Evolutionary conservation across 2,797 vertebrate genomes (phyloP).

Genomic region (Paedocypris micromegethes): DNA sequence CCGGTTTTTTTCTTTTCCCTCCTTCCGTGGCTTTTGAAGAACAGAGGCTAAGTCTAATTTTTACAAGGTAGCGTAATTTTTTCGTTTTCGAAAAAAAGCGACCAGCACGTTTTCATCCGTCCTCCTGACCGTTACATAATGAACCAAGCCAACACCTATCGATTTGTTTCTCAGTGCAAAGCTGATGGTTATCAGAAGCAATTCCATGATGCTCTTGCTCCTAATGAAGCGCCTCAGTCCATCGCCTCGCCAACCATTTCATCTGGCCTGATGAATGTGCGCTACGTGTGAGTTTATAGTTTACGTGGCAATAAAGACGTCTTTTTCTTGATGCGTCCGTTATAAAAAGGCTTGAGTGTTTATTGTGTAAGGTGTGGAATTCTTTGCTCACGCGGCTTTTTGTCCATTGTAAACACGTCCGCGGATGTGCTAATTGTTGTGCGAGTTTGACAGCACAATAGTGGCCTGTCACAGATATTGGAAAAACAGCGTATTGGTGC

Average conservation of each 20-base stretch:
- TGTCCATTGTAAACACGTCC: constrained; percentile 37
- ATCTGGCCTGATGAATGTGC: constrained; percentile 22
- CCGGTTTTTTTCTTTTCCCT: not conserved
- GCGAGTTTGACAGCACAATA: constrained; percentile 30
- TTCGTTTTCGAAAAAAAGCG: constrained; percentile 12
- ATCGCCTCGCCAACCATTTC: constrained; percentile 19
- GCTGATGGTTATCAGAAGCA: constrained; percentile 42
- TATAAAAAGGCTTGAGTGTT: constrained; percentile 29
- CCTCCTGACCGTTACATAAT: constrained; percentile 40
- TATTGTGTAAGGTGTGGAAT: constrained; percentile 17
- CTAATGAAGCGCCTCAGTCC: constrained; percentile 32
- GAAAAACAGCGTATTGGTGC: constrained; percentile 21
- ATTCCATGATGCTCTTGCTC: constrained; percentile 36
- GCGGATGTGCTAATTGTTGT: constrained; percentile 35
- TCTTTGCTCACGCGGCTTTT: constrained; percentile 16
- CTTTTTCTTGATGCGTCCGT: constrained; percentile 1
- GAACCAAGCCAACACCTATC: constrained; percentile 36
- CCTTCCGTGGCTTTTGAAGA: not conserved
- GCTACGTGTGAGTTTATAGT: constrained; percentile 14
- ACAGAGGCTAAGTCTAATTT: constrained; percentile 10
- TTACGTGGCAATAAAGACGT: constrained; percentile 6
- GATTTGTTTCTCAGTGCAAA: constrained; percentile 38
- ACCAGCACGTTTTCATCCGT: constrained; percentile 25
- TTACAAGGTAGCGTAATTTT: constrained; percentile 20
- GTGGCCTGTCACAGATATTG: constrained; percentile 28